Evolutionary conservation across 2,113 vertebrate genomes (phyloP).

Genomic region (Thomomys bottae): DNA sequence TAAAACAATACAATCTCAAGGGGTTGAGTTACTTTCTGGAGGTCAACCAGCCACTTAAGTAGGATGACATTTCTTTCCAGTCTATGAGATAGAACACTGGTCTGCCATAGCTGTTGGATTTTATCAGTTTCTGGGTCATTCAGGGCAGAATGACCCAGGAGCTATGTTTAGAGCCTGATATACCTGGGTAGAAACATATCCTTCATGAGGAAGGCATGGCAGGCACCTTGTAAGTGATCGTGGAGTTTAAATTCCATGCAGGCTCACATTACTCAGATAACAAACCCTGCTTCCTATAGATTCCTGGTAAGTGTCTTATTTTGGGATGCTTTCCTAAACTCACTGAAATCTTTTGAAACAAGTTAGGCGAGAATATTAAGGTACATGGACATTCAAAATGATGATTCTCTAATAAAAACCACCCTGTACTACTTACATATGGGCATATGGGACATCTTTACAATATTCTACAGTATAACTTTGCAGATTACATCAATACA

Average conservation of each 20-base stretch:
- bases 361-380: conserved; percentile 28
- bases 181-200: neutral
- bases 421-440: neutral
- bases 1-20: neutral
- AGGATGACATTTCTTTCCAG: conserved; percentile 16
- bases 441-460: conserved; percentile 44
- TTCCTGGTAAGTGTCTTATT: neutral
- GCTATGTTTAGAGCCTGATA: neutral
- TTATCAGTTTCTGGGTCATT: conserved; percentile 37
- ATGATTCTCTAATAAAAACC: conserved; percentile 16
- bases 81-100: neutral
- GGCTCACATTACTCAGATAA: conserved; percentile 21
- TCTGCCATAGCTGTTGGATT: neutral
- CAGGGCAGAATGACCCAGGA: neutral
- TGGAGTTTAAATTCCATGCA: conserved; percentile 7
- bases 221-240: neutral
- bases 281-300: neutral
- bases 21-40: neutral
- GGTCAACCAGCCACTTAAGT: neutral
- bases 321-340: neutral
- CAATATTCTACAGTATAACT: neutral
- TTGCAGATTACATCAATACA: conserved; percentile 32
- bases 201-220: neutral
- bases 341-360: conserved; percentile 28
- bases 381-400: conserved; percentile 1